Evolutionary conservation across 1,140 invertebrate genomes (phyloP), one percentile per base, ranked within the genome.

Genomic region (Pachypeltis micranthus): DNA sequence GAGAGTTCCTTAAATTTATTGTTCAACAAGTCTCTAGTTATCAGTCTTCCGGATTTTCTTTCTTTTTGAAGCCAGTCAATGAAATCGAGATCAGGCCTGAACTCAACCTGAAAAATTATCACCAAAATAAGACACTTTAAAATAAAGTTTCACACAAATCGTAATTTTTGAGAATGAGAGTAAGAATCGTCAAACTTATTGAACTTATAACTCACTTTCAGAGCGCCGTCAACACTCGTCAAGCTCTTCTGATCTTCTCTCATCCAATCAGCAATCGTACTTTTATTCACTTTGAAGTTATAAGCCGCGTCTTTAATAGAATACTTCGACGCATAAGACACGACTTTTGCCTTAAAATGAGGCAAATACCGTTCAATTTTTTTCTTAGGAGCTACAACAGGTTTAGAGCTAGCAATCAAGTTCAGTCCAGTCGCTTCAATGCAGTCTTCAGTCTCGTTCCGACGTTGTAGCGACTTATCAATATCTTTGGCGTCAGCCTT

Each of bases 311-410:
- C 64, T 64, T 63, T 66, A 28, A 70, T 63, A 19, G 68, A 67
- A 56, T 66, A 65, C 16, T 56, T 58, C 19, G 31, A 39, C 16
- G 67, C 63, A 58, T 67, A 69, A 1, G 63, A 23, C 1, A 67
- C 61, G 3, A 70, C 69, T 65, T 68, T 69, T 12, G 63, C 54
- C 54, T 70, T 70, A 60, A 70, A 70, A 7, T 68, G 66, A 3
- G 69, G 68, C 23, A 69, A 60, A 64, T 70, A 70, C 44, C 68
- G 54, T 61, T 69, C 65, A 2, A 67, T 63, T 26, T 64, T 64
- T 34, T 65, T 65, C 12, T 58, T 63, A 7, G 21, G 54, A 24
- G 54, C 25, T 2, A 39, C 31, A 39, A 21, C 23, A 25, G 19
- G 29, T 16, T 19, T 26, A n/a, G 44, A n/a, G n/a, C n/a, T 51